Evolutionary conservation across 2,888 invertebrate genomes (phyloP), one percentile per base, ranked within the genome.

Genomic region (Agriopis marginaria): DNA sequence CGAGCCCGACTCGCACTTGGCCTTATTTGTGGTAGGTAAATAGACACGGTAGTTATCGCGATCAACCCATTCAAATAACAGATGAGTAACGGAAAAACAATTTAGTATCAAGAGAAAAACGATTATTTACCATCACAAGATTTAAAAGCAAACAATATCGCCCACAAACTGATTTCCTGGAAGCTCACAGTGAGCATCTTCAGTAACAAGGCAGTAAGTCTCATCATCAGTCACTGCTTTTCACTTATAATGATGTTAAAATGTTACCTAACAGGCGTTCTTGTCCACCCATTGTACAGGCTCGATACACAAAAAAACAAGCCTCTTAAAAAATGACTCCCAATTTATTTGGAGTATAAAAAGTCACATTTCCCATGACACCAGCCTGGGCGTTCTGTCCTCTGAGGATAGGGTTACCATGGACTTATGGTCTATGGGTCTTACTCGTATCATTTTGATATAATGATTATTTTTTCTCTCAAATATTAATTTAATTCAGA

Each of bases 241-340:
- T 90, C 90, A 92, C 88, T 92, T 93, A 94, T 94, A 94, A 94
- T 93, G 94, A 94, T 94, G 93, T 94, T 92, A 90, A 91, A 92
- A 92, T 87, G 91, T 93, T 88, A 89, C 92, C 86, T 90, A 93
- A 93, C 92, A 92, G 90, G 81, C 88, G 83, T 86, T 87, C 89
- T 85, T 94, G 93, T 93, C 92, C 91, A 89, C 92, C 93, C 91
- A 93, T 93, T 94, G 93, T 93, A 92, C 82, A 74, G 70, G 85
- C 85, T 89, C 91, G 87, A 89, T 91, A 86, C 80, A 81, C 86
- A 85, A 88, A 91, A 82, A 89, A 87, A 86, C 89, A 70, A 62
- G 67, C 80, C 79, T 80, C 75, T 87, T 91, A 89, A 93, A 92
- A 94, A 93, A 94, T 93, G 90, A 92, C 90, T 90, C 79, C 87